Evolutionary conservation across 2,888 invertebrate species (phyloP), one percentile per base, ranked within the genome.

Genomic region (Caradrina kadenii): DNA sequence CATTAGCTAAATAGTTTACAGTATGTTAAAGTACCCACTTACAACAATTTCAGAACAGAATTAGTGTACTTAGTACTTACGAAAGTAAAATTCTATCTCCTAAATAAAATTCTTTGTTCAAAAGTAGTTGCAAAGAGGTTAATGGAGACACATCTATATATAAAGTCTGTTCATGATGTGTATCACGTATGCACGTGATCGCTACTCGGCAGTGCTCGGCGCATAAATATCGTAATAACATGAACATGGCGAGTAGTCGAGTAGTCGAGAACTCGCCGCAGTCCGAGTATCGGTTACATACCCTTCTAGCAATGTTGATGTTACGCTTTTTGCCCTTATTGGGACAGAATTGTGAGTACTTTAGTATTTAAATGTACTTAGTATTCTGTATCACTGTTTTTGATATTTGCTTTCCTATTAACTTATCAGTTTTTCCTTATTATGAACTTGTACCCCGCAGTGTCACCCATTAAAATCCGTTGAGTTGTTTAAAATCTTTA

Each of bases 111-210:
- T 65, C 64, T 75, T 65, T 79, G 61, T 73, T 76, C 49, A 73
- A 58, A 62, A 76, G 60, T 80, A 78, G 65, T 63, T 63, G 70
- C 64, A 76, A 76, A 71, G 72, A 70, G 72, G 81, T 69, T 72
- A 80, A 81, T 79, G 77, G 67, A 70, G 63, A 73, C 78, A 74
- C 65, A 74, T 62, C 70, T 74, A 77, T 79, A 77, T 83, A 75
- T 77, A 81, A 69, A 75, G 68, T 64, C 59, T 65, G 77, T 77
- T 77, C 76, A 84, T 71, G 78, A 76, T 76, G 80, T 80, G 76
- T 80, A 82, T 80, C 82, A 82, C 78, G 76, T 82, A 74, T 74
- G 74, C 84, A 84, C 84, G 82, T 84, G 83, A 76, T 78, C 72
- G 80, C 68, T 21, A 48, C 64, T 65, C 58, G 45, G 59, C 65